Evolutionary conservation across 2,113 vertebrate genomes (phyloP), one percentile per base, ranked within the genome.

Genomic region (Psilopogon haemacephalus): DNA sequence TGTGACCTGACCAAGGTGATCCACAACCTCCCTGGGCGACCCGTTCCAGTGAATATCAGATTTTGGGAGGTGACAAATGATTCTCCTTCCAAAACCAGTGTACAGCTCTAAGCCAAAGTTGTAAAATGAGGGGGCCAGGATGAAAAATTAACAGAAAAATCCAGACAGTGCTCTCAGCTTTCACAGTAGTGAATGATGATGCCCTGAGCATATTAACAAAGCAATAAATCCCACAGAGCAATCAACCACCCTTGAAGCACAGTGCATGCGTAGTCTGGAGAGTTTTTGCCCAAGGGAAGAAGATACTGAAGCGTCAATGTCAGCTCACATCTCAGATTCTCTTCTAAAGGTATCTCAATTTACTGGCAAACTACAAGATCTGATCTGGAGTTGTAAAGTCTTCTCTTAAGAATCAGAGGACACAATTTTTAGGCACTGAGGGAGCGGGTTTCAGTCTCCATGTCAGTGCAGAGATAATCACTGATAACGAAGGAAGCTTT

Each of bases 171-270:
- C 40, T 81, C 81, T 44, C 63, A 35, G 84, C 26, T 64, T 65
- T 54, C 6, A 3, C 42, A 69, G 64, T 2, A 30, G 70, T 59
- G 78, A 79, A 76, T 75, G 86, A 73, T 27, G 75, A 69, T 42
- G 67, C 75, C 90, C 62, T 70, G 55, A 85, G 59, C 37, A 27
- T 30, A 84, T 86, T 73, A 92, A 73, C 40, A 89, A 72, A 73
- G 94, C 77, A 94, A 63, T 79, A 92, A 85, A 88, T 76, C 69
- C 68, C 52, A 80, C 8, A 55, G 72, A 81, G 52, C 52, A 71
- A 86, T 83, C 76, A 90, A 85, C 52, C 56, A 77, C 79, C 81
- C 81, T 73, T n/a, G 64, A 76, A 94, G 90, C 40, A 64, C 24
- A 40, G 35, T 3, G 6, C 60, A 37, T 27, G 27, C 63, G 69